Evolutionary conservation across 2,113 vertebrate species (phyloP), one percentile per base, ranked within the genome.

Genomic region (Cavia porcellus): DNA sequence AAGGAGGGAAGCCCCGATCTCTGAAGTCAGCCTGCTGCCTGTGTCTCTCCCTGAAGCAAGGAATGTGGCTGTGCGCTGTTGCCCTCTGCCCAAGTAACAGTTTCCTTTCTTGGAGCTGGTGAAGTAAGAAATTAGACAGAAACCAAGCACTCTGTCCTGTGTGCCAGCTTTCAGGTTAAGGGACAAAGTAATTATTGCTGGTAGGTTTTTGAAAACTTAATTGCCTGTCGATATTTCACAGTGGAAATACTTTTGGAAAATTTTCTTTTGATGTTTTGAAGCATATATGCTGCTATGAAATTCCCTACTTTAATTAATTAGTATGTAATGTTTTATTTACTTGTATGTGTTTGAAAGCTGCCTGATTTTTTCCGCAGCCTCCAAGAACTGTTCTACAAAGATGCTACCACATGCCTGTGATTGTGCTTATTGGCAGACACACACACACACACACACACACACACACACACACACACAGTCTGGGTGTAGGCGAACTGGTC

Each of bases 31-130:
- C 77, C 55, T 64, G 70, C 86, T 94, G 66, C 64, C 74, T 38
- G 22, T 59, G 59, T 85, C 35, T 81, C n/a, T 61, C 66, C 57
- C 59, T 1, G 9, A 68, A 90, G 83, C 55, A 82, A 66, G 55
- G 55, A 89, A 68, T 61, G 93, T 45, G 17, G 0, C 93, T 24
- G 66, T 59, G 61, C 24, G 94, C 86, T 90, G 47, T 83, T 52
- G 62, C 64, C 42, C 86, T 94, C 79, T 94, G 38, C 88, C 64
- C 90, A 50, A 95, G n/a, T 45, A 93, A 95, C 2, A 0, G 64
- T 42, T 88, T 61, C 90, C 50, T 96, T 90, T 85, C 96, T 94
- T 61, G 68, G 86, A 61, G 74, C 85, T 66, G 42, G 45, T 86
- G 20, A 94, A 89, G 86, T 59, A 83, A 92, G 62, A 61, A 47